Evolutionary conservation across 2,113 vertebrate species (phyloP).

Genomic region (Pontoporia blainvillei): DNA sequence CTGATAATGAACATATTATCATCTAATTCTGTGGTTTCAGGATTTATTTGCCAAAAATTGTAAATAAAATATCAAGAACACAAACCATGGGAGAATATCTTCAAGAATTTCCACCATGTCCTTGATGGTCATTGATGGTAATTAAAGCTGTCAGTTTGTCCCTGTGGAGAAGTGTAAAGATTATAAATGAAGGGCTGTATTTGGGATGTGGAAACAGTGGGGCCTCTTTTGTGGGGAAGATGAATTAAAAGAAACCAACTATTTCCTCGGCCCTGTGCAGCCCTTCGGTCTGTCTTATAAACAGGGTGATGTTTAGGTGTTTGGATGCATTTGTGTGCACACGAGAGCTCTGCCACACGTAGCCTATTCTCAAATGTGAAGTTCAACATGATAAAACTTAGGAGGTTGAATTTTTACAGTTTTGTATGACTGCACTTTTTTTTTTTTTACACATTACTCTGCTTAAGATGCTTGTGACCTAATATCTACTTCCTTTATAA

Average conservation of each 20-base stretch:
- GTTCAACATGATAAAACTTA: not conserved
- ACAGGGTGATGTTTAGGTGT: not conserved
- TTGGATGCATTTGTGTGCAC: not conserved
- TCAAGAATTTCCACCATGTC: constrained; percentile 48
- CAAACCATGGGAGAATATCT: constrained; percentile 49
- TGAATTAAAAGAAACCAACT: constrained; percentile 24
- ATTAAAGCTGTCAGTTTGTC: constrained; percentile 64
- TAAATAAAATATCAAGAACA: constrained; percentile 53
- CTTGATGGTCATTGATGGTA: constrained; percentile 60
- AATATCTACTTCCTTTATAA: constrained; percentile 46
- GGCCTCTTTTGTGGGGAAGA: constrained; percentile 26
- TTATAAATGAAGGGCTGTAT: constrained; percentile 53
- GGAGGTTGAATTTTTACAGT: not conserved
- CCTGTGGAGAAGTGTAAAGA: constrained; percentile 50
- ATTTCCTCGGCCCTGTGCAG: not conserved
- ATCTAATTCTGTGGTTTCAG: constrained; percentile 50
- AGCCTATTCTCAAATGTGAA: not conserved
- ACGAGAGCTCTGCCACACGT: not conserved
- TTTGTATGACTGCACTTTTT: not conserved
- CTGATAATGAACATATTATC: constrained; percentile 38
- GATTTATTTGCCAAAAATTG: constrained; percentile 57
- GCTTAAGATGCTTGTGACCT: not conserved
- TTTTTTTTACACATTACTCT: not conserved
- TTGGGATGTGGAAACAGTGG: constrained; percentile 35
- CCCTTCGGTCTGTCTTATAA: not conserved